Evolutionary conservation across 2,888 invertebrate genomes (phyloP).

Genomic region (Chirona hameri): DNA sequence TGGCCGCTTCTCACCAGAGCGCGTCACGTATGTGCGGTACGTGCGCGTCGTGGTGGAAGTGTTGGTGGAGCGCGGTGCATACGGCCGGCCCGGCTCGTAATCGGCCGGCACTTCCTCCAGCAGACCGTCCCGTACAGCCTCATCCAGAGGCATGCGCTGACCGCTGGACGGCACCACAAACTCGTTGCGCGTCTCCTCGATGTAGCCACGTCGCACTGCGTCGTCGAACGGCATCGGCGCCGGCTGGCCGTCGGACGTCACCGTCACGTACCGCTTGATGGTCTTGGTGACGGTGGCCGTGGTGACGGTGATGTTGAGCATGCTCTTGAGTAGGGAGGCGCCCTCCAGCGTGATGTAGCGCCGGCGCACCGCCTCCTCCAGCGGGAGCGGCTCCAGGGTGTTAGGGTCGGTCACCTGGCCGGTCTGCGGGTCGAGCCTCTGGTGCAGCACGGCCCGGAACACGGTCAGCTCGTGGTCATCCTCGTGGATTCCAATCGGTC

Average conservation of each 20-base stretch:
- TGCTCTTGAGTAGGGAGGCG: slow-evolving; percentile 75
- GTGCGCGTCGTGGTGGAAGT: slow-evolving; percentile 32
- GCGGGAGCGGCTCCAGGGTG: slow-evolving; percentile 67
- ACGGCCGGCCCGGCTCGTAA: slow-evolving; percentile 35
- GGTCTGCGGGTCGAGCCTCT: slow-evolving; percentile 79
- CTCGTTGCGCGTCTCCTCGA: slow-evolving; percentile 71
- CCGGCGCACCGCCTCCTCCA: slow-evolving; percentile 79
- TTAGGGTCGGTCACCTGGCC: slow-evolving; percentile 76
- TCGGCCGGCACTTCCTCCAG: slow-evolving; percentile 43
- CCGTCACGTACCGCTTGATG: slow-evolving; percentile 74
- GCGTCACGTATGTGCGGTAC: slow-evolving; percentile 28
- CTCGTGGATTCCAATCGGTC: slow-evolving; percentile 70
- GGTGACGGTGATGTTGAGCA: slow-evolving; percentile 81
- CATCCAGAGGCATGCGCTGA: slow-evolving; percentile 49
- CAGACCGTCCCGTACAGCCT: slow-evolving; percentile 51
- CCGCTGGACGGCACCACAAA: slow-evolving; percentile 55
- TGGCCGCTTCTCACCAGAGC: slow-evolving; percentile 8
- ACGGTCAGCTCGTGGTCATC: slow-evolving; percentile 74
- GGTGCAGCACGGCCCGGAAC: slow-evolving; percentile 81
- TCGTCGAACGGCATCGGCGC: slow-evolving; percentile 69
- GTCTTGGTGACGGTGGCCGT: slow-evolving; percentile 82
- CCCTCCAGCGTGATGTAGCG: slow-evolving; percentile 83
- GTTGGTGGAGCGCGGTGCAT: background rate
- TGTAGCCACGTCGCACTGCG: slow-evolving; percentile 70
- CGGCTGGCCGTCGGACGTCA: slow-evolving; percentile 61